Conservation (phyloP, 2,797 vertebrate genomes). For the Pseudopleuronectes americanus region DNA sequence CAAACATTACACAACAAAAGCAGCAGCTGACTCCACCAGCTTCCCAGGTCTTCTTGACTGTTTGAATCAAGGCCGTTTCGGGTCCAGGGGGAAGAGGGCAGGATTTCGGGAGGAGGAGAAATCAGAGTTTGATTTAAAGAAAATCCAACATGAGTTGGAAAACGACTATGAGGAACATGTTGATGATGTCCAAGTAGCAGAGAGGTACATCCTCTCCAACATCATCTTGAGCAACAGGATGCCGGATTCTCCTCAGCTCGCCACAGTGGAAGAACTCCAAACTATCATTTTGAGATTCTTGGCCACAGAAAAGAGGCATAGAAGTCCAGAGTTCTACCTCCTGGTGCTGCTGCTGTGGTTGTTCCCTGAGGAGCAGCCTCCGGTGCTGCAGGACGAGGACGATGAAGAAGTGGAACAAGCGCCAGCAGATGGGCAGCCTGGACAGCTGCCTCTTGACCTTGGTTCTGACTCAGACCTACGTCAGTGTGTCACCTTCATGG, state of each 20-base stretch:
- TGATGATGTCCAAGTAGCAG: slow-evolving; percentile 6
- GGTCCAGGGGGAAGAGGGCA: slow-evolving; percentile 25
- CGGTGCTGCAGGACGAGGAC: background rate
- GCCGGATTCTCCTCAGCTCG: background rate
- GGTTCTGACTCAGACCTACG: background rate
- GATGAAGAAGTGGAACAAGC: slow-evolving; percentile 1
- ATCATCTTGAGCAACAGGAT: slow-evolving; percentile 52
- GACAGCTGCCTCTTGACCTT: background rate
- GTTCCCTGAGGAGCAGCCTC: slow-evolving; percentile 42
- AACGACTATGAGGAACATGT: background rate
- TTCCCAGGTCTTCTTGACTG: slow-evolving; percentile 44
- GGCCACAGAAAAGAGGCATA: background rate
- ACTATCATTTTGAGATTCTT: slow-evolving; percentile 12
- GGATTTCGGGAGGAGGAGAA: rapidly evolving
- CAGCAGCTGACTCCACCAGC: slow-evolving; percentile 38
- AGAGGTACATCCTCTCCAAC: slow-evolving; percentile 60
- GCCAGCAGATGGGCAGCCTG: background rate
- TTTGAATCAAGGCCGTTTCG: slow-evolving; percentile 25
- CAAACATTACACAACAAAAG: background rate
- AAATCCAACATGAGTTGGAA: background rate
- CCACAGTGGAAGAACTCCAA: slow-evolving; percentile 9
- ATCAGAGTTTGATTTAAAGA: slow-evolving; percentile 1
- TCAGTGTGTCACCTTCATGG: background rate
- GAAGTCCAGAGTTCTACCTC: slow-evolving; percentile 52
- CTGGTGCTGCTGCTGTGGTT: slow-evolving; percentile 58